Evolutionary conservation across 2,113 vertebrate species (phyloP).

Genomic region (Callaeas wilsoni): DNA sequence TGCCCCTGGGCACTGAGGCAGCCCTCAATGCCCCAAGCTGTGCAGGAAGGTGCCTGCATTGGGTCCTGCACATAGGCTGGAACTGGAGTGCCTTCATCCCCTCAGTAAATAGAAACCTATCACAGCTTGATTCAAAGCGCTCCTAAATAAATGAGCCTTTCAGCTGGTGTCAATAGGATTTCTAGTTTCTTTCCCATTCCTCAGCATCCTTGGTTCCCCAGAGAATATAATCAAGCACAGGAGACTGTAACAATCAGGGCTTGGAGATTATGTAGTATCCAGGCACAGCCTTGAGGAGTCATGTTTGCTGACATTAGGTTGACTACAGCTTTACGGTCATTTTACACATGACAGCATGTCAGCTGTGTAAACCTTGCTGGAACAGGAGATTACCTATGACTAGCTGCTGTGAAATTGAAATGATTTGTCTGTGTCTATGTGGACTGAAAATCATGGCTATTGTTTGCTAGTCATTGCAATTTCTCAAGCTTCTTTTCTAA

Average conservation of each 20-base stretch:
- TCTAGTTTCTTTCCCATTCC: neutral
- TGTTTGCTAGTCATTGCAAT: neutral
- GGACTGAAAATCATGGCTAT: neutral
- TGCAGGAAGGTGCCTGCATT: neutral
- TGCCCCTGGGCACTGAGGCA: rapidly evolving
- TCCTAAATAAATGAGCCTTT: slow-evolving; percentile 1
- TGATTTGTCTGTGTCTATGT: neutral
- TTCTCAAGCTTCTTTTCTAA: neutral
- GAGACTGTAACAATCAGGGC: neutral
- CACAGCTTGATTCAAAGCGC: neutral
- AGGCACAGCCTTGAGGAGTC: slow-evolving; percentile 17
- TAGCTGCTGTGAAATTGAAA: slow-evolving; percentile 30
- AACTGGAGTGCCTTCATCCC: neutral
- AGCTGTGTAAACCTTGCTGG: neutral
- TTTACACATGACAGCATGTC: slow-evolving; percentile 33
- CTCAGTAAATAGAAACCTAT: neutral
- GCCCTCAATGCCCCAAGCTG: neutral
- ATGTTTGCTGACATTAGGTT: slow-evolving; percentile 31
- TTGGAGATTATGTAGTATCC: neutral
- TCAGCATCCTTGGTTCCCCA: neutral
- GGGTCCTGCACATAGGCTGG: rapidly evolving
- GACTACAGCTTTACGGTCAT: slow-evolving; percentile 3
- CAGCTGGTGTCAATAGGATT: neutral
- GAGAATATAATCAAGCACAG: neutral
- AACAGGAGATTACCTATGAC: neutral